Evolutionary conservation across 2,888 invertebrate species (phyloP).

Genomic region (Anticlea derivata): DNA sequence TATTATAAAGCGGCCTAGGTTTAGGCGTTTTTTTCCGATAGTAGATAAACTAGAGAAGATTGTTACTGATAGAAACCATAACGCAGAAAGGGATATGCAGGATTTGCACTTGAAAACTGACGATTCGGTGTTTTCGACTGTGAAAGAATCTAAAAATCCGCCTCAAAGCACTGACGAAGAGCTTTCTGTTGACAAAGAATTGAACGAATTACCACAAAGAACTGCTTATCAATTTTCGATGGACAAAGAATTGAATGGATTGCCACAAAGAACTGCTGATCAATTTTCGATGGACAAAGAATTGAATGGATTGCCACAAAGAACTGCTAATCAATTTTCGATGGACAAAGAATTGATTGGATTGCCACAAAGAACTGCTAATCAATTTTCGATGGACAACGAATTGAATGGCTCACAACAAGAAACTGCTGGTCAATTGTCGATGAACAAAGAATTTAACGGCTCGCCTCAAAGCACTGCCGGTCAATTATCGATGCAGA

Average conservation of each 20-base stretch:
- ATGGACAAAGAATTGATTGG: not conserved
- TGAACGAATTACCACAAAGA: conserved; percentile 39
- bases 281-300: not conserved
- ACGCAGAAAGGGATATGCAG: conserved; percentile 59
- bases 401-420: not conserved
- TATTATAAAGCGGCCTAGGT: conserved; percentile 71
- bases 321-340: not conserved
- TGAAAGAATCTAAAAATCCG: conserved; percentile 51
- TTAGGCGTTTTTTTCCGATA: conserved; percentile 65
- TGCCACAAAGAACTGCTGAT: no score
- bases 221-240: conserved; percentile 42
- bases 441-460: conserved; percentile 31
- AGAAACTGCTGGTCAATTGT: conserved; percentile 40
- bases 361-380: not conserved
- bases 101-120: conserved; percentile 67
- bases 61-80: conserved; percentile 57
- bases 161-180: not conserved
- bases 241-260: not conserved
- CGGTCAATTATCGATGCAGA: no score
- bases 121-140: conserved; percentile 64
- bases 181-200: conserved; percentile 39
- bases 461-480: not conserved
- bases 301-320: not conserved
- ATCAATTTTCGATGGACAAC: not conserved
- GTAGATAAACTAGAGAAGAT: conserved; percentile 68